phyloP scores from a whole-genome alignment of 2,888 invertebrate species.

The Sepiola atlantica region DNA sequence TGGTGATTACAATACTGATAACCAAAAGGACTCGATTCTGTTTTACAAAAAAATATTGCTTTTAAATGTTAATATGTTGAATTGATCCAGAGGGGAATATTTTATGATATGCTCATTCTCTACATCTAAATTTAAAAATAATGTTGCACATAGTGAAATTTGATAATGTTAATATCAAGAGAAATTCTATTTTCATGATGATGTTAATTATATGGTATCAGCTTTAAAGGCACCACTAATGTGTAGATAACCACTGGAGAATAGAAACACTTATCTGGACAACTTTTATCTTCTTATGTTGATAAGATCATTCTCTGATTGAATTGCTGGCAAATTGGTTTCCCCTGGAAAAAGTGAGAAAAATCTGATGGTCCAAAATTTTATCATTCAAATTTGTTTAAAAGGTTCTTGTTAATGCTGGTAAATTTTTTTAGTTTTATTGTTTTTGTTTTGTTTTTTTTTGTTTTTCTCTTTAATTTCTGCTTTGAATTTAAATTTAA shows the following conservation, averaged over 20 bases:
- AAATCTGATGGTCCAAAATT: not conserved
- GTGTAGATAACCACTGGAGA: not conserved
- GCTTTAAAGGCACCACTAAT: not conserved
- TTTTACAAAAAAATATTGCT: too few relatives aligned
- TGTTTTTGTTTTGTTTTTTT: not conserved
- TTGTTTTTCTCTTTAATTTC: not conserved
- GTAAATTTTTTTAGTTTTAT: not conserved
- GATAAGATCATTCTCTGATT: not conserved
- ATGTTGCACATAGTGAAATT: not conserved
- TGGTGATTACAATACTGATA: too few relatives aligned
- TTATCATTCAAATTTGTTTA: not conserved
- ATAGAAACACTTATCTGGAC: not conserved
- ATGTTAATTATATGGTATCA: constrained; percentile 6
- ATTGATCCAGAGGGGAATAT: too few relatives aligned
- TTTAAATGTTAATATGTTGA: too few relatives aligned
- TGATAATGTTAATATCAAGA: not conserved
- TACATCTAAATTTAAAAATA: not conserved
- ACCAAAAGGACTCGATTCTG: too few relatives aligned
- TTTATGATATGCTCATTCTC: too few relatives aligned
- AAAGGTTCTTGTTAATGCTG: not conserved
- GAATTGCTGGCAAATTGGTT: not conserved
- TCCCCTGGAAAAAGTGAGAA: not conserved
- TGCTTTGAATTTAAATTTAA: not conserved
- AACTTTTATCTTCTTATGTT: not conserved
- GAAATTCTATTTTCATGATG: not conserved